A percentile compares a stretch with the other conserved stretches of the same genome.
Conservation (phyloP, 2,888 invertebrate species). For the Sicus ferrugineus region DNA sequence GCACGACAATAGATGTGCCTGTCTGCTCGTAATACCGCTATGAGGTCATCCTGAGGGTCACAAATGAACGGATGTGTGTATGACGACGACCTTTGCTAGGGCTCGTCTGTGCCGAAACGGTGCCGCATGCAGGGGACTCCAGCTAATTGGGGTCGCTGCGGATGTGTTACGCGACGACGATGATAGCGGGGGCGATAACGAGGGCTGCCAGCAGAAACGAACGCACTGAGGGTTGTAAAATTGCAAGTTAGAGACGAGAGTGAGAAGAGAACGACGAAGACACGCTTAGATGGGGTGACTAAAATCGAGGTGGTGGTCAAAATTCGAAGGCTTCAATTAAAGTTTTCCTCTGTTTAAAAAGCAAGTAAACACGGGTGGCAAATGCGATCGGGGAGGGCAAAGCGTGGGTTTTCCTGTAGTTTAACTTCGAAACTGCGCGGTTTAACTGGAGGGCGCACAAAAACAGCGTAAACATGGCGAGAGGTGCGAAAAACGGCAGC, state of each 20-base stretch:
- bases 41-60: too few relatives aligned
- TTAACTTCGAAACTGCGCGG: not conserved
- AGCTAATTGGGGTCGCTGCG: not conserved
- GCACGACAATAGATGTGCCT: not conserved
- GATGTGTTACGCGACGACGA: not conserved
- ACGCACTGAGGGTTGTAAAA: not conserved
- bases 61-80: too few relatives aligned
- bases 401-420: not conserved
- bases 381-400: not conserved
- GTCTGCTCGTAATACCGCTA: too few relatives aligned
- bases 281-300: not conserved
- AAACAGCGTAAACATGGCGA: conserved; percentile 11
- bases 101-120: not conserved
- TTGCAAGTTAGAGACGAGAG: too few relatives aligned
- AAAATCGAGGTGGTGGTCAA: too few relatives aligned
- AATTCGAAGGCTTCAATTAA: too few relatives aligned
- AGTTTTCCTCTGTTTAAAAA: too few relatives aligned
- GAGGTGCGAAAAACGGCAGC: not conserved
- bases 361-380: not conserved
- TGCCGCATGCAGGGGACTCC: not conserved
- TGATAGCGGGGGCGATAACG: not conserved
- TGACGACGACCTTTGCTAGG: not conserved
- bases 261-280: not conserved
- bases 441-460: not conserved
- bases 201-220: not conserved